phyloP scores from a whole-genome alignment of 37 sponge, comb jelly and placozoan species.

The Crambe crambe region DNA sequence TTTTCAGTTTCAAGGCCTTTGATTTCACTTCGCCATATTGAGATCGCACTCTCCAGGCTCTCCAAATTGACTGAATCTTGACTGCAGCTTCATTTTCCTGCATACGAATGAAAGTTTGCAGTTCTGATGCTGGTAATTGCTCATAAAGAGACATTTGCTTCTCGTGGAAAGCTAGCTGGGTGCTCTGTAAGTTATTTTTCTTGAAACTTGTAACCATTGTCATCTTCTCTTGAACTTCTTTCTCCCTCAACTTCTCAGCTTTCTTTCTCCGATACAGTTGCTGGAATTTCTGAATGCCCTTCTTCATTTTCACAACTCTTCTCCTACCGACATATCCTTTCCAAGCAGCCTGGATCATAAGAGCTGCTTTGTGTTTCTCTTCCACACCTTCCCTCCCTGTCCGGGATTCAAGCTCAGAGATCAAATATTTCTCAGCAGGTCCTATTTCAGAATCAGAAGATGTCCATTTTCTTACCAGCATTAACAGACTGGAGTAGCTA shows the following conservation, averaged over 20 bases:
- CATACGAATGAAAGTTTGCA: constrained; percentile 17
- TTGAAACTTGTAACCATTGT: neutral
- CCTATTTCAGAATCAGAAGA: neutral
- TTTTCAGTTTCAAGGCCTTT: neutral
- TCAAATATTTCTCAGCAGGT: neutral
- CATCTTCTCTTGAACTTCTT: neutral
- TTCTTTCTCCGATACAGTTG: constrained; percentile 39
- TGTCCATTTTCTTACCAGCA: constrained; percentile 19
- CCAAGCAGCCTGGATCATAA: constrained; percentile 68
- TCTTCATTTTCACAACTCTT: constrained; percentile 20
- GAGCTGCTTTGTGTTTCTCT: constrained; percentile 31
- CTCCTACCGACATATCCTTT: constrained; percentile 50
- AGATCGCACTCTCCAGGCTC: neutral
- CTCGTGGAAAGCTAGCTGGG: constrained; percentile 34
- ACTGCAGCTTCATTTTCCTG: constrained; percentile 38
- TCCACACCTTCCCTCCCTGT: neutral
- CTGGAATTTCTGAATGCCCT: constrained; percentile 63
- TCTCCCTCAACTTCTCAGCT: constrained; percentile 2
- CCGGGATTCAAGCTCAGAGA: neutral
- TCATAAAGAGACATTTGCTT: constrained; percentile 53
- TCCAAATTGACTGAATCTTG: constrained; percentile 64
- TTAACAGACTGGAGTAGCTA: constrained; percentile 33
- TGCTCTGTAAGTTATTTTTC: neutral
- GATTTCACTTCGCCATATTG: neutral
- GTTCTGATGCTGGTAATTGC: constrained; percentile 55